Conservation (phyloP, 1,140 invertebrate species). For the Oryctes rhinoceros region DNA sequence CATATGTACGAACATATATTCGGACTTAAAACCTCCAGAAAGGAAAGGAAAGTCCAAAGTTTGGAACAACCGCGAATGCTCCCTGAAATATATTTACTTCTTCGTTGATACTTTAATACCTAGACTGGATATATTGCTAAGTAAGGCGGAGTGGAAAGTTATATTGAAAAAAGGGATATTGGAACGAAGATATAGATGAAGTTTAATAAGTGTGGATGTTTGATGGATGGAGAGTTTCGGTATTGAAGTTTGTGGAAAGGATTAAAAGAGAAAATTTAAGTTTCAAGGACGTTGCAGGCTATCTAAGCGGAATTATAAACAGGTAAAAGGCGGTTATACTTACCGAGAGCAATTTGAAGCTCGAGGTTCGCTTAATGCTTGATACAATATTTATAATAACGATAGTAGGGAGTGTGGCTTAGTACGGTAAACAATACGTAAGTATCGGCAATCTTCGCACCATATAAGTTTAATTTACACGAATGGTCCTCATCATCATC, state of each 20-base stretch:
- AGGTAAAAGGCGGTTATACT: too few species aligned
- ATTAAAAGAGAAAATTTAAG: neutral
- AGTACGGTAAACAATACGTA: too few species aligned
- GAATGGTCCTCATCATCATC: too few species aligned
- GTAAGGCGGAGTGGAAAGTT: conserved; percentile 17
- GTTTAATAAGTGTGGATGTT: conserved; percentile 10
- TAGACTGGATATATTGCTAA: conserved; percentile 11
- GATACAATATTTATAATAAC: too few species aligned
- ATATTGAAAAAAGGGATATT: conserved; percentile 10
- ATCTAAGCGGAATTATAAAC: too few species aligned
- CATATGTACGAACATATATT: neutral
- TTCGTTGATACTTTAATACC: conserved; percentile 15
- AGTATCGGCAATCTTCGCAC: too few species aligned
- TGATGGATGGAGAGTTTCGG: neutral
- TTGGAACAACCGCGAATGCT: neutral
- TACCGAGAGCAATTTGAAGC: too few species aligned
- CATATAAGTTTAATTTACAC: too few species aligned
- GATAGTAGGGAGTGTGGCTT: too few species aligned
- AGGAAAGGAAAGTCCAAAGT: conserved; percentile 8
- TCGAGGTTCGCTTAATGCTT: too few species aligned
- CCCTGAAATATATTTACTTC: conserved; percentile 6
- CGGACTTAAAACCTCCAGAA: neutral
- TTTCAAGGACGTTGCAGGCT: neutral
- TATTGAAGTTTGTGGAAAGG: neutral
- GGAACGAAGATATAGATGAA: conserved; percentile 15